Base-by-base conservation (phyloP, 1,140 invertebrate genomes). In the Pseudomyrmex concolor region DNA sequence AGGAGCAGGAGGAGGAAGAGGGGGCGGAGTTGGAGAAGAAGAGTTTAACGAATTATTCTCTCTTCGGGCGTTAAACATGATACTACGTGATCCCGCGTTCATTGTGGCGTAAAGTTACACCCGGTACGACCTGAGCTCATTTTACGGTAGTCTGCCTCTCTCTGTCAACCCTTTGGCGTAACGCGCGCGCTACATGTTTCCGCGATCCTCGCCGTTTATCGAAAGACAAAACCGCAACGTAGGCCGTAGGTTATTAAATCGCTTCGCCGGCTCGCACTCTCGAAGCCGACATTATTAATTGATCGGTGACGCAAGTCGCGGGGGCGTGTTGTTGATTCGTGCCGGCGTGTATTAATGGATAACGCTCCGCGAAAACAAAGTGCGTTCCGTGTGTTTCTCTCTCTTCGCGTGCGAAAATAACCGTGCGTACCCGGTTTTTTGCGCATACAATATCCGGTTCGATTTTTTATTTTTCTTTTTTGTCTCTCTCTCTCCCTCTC, bases 231-330 rank as follows among this genome's bases (percentile, higher is more conserved):
- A 59, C 66, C 73, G 45, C 54, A 57, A 45, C 34, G 63, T 10
- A 34, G n/a, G 64, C 34, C 64, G 19, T 45, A 34, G 66, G 45
- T 71, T 80, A 59, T 80, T 80, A 71, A 59, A 71, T 34, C 17
- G 17, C 74, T 34, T 34, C 5, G 50, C 64, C 34, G 19, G 1
- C 34, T 13, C 34, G 50, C 17, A 43, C 43, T 70, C 17, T 70
- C 12, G n/a, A 64, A 70, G 50, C 76, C 43, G 59, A 48, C 43
- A 3, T 48, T 71, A 80, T 70, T 80, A 71, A 70, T 71, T 70
- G 54, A 80, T 80, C 64, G 22, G 22, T 70, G 63, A 67, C 50
- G 50, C 62, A 45, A 45, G 55, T 34, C 43, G 34, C 5, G 76
- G 3, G 10, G 5, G 34, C 34, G 34, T 34, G 15, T 48, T 59